These are phyloP conservation scores for Leptodirus hochenwartii DNA, from an alignment of 2,888 invertebrate species.

Conservation along the genomic window DNA sequence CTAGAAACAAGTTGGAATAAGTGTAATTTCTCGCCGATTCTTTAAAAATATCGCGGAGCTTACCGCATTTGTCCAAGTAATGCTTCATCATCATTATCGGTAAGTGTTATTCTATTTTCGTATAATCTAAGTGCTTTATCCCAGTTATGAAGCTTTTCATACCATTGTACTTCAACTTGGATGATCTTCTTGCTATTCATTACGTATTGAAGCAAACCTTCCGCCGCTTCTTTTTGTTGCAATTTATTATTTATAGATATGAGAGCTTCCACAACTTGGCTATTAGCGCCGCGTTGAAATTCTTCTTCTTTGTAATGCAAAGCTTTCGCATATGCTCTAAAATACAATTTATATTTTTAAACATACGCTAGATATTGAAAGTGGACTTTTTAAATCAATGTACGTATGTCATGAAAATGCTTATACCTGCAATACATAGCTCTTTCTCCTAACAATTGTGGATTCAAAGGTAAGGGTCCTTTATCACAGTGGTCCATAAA, in stretches of 20 bases:
- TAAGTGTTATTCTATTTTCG: conserved; percentile 47
- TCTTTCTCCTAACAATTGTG: conserved; percentile 71
- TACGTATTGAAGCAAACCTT: conserved; percentile 78
- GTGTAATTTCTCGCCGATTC: conserved; percentile 1
- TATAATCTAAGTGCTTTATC: conserved; percentile 87
- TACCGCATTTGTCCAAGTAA: conserved; percentile 78
- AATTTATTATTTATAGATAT: conserved; percentile 96
- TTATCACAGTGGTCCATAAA: conserved; percentile 99
- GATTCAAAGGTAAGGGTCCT: conserved; percentile 80
- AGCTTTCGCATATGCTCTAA: conserved; percentile 56
- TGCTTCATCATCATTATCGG: conserved; percentile 52
- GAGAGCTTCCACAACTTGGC: conserved; percentile 79
- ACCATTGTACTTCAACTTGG: conserved; percentile 79
- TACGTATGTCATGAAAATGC: conserved; percentile 8
- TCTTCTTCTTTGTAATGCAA: conserved; percentile 86
- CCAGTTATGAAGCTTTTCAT: conserved; percentile 98
- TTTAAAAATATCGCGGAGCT: conserved; percentile 3
- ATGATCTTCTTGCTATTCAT: conserved; percentile 55
- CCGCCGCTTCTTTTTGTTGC: conserved; percentile 95
- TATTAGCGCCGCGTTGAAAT: conserved; percentile 65
- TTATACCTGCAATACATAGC: conserved; percentile 79
- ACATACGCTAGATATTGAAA: conserved; percentile 7
- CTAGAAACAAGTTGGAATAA: conserved; percentile 13
- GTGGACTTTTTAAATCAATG: conserved; percentile 33
- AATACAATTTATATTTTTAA: no score